Evolutionary conservation across 2,888 invertebrate species (phyloP).

Genomic region (Scrobipalpa atriplicella): DNA sequence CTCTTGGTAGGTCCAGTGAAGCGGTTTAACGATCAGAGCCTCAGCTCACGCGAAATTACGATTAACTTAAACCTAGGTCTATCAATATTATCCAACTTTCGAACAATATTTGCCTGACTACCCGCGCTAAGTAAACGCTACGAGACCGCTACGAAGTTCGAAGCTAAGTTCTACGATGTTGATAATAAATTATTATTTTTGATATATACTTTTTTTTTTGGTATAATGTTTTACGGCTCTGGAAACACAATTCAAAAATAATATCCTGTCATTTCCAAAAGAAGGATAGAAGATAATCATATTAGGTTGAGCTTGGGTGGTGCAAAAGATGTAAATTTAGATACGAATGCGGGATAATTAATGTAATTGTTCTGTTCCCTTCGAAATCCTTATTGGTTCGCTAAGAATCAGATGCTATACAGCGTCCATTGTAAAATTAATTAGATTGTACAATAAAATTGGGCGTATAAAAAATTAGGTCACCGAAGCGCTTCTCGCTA

Average conservation of each 20-base stretch:
- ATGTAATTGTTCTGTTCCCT: not conserved
- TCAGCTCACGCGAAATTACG: slow-evolving; percentile 46
- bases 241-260: too few species aligned
- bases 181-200: too few species aligned
- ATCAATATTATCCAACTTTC: slow-evolving; percentile 32
- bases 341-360: not conserved
- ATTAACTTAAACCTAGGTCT: slow-evolving; percentile 43
- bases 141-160: not conserved
- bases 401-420: not conserved
- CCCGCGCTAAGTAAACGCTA: slow-evolving; percentile 6
- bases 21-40: slow-evolving; percentile 36
- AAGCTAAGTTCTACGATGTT: not conserved
- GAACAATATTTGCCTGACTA: not conserved
- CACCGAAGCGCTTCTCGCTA: too few species aligned
- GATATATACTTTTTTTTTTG: too few species aligned
- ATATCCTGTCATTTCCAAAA: not conserved
- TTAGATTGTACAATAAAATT: not conserved
- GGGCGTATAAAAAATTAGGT: not conserved
- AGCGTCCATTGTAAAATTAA: not conserved
- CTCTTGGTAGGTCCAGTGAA: slow-evolving; percentile 36
- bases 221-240: too few species aligned
- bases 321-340: not conserved
- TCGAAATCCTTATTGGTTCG: not conserved
- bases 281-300: not conserved
- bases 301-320: not conserved